Base-by-base conservation (phyloP, 2,113 vertebrate genomes). In the Hemiscyllium ocellatum region DNA sequence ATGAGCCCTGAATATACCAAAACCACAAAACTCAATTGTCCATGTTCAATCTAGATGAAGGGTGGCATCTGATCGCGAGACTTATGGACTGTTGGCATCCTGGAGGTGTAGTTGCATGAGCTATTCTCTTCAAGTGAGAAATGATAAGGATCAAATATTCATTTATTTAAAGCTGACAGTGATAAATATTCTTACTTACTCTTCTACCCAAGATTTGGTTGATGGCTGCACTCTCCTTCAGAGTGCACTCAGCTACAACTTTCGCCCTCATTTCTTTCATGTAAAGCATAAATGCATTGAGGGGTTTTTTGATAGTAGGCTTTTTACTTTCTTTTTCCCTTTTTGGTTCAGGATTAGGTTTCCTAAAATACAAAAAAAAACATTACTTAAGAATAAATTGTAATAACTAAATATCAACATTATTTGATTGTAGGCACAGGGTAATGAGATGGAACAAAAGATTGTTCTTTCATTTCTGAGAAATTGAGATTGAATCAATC, bases 201-300 rank as follows among this genome's bases (percentile, higher is more conserved):
- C 99, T 98, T 72, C 99, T 98, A 12, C 99, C 99, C 96, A 99
- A 96, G 96, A 99, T 99, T 98, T 99, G 99, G 97, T 99, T 99
- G 97, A 99, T 99, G 95, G 99, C 99, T 0, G 99, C 99, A 0
- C 99, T 99, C 97, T 99, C 99, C 96, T 99, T 99, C 97, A 99
- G 98, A 68, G 99, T 99, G 97, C 99, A 99, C 96, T 99, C 99
- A 0, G 99, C 99, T 2, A 99, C 99, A 96, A 99, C 99, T 97
- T 99, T 99, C 0, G 99, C 99, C 97, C 99, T 97, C 99, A 99
- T 99, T 97, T 99, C 99, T 98, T 99, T 99, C 99, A 99, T 99
- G 97, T 99, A 99, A 87, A 99, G 98, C 99, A 99, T 99, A 97
- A 99, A 99, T 96, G 99, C 99, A 0, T 99, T 99, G 96, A 99